These are phyloP conservation scores for Neosilurus mollespiculum DNA, from an alignment of 2,797 vertebrate species.

Conservation along the genomic window DNA sequence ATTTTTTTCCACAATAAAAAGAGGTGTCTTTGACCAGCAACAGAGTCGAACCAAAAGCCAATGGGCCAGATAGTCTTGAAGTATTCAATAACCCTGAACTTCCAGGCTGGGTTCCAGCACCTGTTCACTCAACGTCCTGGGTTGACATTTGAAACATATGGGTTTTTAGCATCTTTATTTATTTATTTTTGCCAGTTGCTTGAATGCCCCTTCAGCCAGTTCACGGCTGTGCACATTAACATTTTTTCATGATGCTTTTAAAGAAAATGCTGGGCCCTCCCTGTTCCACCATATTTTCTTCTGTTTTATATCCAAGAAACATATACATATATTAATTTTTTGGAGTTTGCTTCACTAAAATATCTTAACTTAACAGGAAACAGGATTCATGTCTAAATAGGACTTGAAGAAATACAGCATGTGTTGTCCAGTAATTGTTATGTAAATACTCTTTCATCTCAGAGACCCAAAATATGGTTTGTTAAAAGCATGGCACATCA, in stretches of 20 bases:
- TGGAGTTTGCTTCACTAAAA: conserved; percentile 28
- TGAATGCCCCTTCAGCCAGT: conserved; percentile 62
- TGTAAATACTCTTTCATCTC: conserved; percentile 75
- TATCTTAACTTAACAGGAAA: conserved; percentile 17
- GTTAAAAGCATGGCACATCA: conserved; percentile 64
- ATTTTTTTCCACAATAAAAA: conserved; percentile 15
- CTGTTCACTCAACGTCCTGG: conserved; percentile 72
- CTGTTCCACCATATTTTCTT: conserved; percentile 58
- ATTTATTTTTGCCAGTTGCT: conserved; percentile 64
- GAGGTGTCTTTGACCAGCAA: conserved; percentile 66
- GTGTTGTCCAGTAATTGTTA: conserved; percentile 57
- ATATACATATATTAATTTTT: conserved; percentile 1
- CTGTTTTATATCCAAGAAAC: conserved; percentile 60
- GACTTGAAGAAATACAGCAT: conserved; percentile 22
- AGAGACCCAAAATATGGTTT: conserved; percentile 63
- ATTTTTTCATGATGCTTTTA: conserved; percentile 68
- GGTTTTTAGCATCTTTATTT: conserved; percentile 54
- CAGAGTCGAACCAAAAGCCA: conserved; percentile 50
- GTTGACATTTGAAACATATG: conserved; percentile 72
- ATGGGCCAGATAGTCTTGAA: conserved; percentile 56
- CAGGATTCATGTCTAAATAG: conserved; percentile 12
- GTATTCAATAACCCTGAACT: conserved; percentile 58
- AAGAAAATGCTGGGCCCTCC: conserved; percentile 61
- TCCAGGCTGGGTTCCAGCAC: conserved; percentile 63
- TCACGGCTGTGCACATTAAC: conserved; percentile 71